These are phyloP conservation scores for Pyrrhia umbra DNA, from an alignment of 2,888 invertebrate genomes.

Conservation along the genomic window DNA sequence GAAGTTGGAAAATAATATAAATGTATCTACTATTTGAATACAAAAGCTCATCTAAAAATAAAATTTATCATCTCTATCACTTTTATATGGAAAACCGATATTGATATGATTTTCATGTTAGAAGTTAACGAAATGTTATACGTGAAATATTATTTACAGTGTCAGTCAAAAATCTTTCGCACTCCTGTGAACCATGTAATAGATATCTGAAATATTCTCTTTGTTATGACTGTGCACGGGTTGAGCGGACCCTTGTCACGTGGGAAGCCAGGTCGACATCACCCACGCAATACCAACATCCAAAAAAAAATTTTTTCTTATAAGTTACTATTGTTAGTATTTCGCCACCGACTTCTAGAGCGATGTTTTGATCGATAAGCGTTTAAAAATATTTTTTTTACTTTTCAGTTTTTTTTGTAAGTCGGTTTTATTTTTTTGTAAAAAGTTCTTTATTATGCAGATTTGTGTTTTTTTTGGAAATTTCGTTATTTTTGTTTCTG, in stretches of 20 bases:
- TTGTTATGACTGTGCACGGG: constrained; percentile 64
- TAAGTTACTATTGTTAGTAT: too few species aligned
- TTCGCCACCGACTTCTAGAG: too few species aligned
- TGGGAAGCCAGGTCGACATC: constrained; percentile 65
- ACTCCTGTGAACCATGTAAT: constrained; percentile 57
- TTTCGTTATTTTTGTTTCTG: constrained; percentile 27
- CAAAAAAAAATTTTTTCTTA: constrained; percentile 43
- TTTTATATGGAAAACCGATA: constrained; percentile 4
- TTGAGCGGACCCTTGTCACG: constrained; percentile 70
- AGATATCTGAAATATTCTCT: constrained; percentile 65
- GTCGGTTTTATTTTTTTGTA: neutral
- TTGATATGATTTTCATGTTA: constrained; percentile 28
- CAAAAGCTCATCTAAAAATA: too few species aligned
- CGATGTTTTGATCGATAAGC: too few species aligned
- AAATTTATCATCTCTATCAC: too few species aligned
- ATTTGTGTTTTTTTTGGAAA: neutral
- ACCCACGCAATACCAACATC: constrained; percentile 24
- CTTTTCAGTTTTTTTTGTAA: too few species aligned
- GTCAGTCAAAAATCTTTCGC: constrained; percentile 39
- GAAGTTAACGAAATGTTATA: constrained; percentile 6
- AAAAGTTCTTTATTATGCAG: constrained; percentile 22
- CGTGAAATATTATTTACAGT: constrained; percentile 21
- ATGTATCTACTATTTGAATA: too few species aligned
- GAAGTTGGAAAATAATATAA: too few species aligned
- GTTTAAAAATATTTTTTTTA: too few species aligned